These are phyloP conservation scores for Monomorium pharaonis DNA, from an alignment of 1,140 invertebrate species.

Conservation along the genomic window DNA sequence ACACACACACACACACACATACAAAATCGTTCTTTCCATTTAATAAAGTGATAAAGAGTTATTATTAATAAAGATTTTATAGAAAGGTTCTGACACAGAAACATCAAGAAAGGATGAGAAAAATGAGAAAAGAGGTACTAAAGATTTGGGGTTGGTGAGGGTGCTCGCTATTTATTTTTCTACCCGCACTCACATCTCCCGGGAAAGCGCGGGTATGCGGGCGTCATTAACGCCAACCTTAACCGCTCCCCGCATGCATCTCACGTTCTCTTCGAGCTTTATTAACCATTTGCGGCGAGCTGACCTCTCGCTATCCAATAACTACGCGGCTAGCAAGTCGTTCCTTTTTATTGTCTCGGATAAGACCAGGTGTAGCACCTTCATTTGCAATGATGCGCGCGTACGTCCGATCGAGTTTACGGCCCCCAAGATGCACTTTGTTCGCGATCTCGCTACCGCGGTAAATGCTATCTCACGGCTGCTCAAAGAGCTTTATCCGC, in stretches of 20 bases:
- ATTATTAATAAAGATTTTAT: not conserved
- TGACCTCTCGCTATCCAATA: constrained; percentile 73
- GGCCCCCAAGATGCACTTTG: constrained; percentile 58
- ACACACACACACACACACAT: too few relatives aligned
- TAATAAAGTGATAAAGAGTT: too few relatives aligned
- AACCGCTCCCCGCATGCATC: constrained; percentile 73
- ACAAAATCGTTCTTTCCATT: too few relatives aligned
- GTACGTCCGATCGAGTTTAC: constrained; percentile 60
- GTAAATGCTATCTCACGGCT: not conserved
- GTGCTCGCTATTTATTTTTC: constrained; percentile 76
- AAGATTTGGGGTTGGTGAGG: constrained; percentile 28
- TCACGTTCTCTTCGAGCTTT: constrained; percentile 77
- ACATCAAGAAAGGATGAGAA: not conserved
- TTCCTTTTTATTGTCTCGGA: constrained; percentile 73
- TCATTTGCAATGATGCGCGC: constrained; percentile 68
- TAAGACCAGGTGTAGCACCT: constrained; percentile 67
- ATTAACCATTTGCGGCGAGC: constrained; percentile 79
- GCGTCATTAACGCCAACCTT: constrained; percentile 82
- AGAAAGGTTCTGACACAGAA: not conserved
- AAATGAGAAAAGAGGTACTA: constrained; percentile 40
- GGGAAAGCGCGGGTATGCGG: constrained; percentile 73
- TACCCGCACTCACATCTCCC: constrained; percentile 48
- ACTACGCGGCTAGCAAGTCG: constrained; percentile 54
- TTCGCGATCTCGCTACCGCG: constrained; percentile 24
- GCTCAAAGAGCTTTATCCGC: not conserved